These are phyloP conservation scores for Drosophila dives DNA, from an alignment of 2,888 invertebrate genomes.

Conservation along the genomic window DNA sequence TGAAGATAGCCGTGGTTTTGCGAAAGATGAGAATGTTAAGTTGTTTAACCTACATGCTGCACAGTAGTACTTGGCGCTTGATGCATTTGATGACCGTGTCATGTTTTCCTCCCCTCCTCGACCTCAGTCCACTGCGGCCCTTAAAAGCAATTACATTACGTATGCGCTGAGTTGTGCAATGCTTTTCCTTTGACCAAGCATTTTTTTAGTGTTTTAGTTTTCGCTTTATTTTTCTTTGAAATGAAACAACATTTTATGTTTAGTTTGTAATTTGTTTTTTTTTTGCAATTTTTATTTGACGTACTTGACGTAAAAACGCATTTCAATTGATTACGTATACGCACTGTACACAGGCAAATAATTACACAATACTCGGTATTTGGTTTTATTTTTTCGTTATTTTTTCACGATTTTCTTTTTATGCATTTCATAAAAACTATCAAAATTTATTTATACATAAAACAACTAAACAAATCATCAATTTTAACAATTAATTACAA, in stretches of 20 bases:
- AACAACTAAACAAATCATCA: constrained; percentile 44
- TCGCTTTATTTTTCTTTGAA: neutral
- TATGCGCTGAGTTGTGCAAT: constrained; percentile 46
- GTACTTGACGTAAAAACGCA: constrained; percentile 24
- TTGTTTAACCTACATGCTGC: constrained; percentile 59
- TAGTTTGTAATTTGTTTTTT: constrained; percentile 24
- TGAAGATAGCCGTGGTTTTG: constrained; percentile 24
- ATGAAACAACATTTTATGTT: constrained; percentile 13
- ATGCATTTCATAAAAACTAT: constrained; percentile 45
- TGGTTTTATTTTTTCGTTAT: constrained; percentile 52
- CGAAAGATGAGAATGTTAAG: constrained; percentile 49
- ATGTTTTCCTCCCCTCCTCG: neutral
- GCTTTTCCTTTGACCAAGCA: neutral
- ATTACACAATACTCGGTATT: constrained; percentile 61
- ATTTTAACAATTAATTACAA: constrained; percentile 43
- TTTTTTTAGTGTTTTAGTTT: neutral
- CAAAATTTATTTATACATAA: constrained; percentile 53
- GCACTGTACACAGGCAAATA: constrained; percentile 52
- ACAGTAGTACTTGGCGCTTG: constrained; percentile 44
- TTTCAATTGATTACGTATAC: constrained; percentile 56
- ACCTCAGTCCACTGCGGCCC: neutral
- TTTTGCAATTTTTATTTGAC: constrained; percentile 53
- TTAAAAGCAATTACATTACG: constrained; percentile 59
- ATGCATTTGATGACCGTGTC: constrained; percentile 45
- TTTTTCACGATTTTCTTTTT: constrained; percentile 20